Percentiles rank a stretch among this genome's conserved stretches.
These are phyloP conservation scores for Isoperla grammatica DNA, from an alignment of 2,888 invertebrate genomes.

Conservation along the genomic window DNA sequence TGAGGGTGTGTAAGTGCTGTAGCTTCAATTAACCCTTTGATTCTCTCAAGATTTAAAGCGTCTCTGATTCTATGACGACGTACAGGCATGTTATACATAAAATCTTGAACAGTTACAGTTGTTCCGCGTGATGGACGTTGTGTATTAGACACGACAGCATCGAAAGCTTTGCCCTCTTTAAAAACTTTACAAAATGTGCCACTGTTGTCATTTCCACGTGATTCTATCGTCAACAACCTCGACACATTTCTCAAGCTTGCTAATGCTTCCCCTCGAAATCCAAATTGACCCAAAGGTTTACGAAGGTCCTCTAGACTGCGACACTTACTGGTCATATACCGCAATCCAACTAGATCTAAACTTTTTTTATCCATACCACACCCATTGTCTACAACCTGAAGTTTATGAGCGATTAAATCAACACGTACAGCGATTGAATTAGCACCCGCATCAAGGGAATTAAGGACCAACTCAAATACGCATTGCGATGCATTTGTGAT, in stretches of 20 bases:
- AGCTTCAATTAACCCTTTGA: constrained; percentile 54
- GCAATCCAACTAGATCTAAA: constrained; percentile 52
- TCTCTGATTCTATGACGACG: constrained; percentile 51
- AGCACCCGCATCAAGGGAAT: constrained; percentile 64
- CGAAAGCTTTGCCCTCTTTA: constrained; percentile 45
- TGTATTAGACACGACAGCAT: constrained; percentile 38
- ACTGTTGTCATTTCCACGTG: constrained; percentile 45
- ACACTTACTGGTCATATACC: constrained; percentile 62
- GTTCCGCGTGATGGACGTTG: constrained; percentile 62
- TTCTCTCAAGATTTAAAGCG: constrained; percentile 52
- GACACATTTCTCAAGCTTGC: constrained; percentile 57
- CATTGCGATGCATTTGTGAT: constrained; percentile 54
- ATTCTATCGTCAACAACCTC: constrained; percentile 53
- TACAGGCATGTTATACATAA: constrained; percentile 58
- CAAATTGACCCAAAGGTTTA: constrained; percentile 52
- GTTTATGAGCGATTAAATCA: constrained; percentile 51
- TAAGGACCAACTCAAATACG: constrained; percentile 60
- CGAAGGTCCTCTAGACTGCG: constrained; percentile 49
- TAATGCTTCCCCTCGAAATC: constrained; percentile 63
- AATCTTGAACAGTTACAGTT: constrained; percentile 62
- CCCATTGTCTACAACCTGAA: constrained; percentile 77
- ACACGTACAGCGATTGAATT: constrained; percentile 64
- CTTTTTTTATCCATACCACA: constrained; percentile 54
- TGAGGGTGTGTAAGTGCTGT: constrained; percentile 59
- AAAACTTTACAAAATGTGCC: constrained; percentile 56